Evolutionary conservation across 2,888 invertebrate genomes (phyloP).

Genomic region (Loripinus fragilis): DNA sequence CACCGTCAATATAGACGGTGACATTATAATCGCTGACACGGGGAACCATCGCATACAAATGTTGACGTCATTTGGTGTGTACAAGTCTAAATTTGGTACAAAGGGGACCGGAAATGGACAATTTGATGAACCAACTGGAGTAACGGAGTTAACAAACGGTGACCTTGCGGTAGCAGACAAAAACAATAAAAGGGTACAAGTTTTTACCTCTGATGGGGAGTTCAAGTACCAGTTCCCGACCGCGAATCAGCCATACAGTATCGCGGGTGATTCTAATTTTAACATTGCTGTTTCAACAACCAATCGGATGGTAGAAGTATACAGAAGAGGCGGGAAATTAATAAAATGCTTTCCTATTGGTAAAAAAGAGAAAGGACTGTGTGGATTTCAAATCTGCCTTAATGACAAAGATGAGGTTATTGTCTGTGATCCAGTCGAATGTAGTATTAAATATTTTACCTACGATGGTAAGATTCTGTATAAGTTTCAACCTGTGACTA

Average conservation of each 20-base stretch:
- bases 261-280: constrained; percentile 71
- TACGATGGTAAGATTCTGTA: constrained; percentile 70
- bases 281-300: constrained; percentile 75
- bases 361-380: constrained; percentile 30
- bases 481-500: constrained; percentile 69
- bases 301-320: constrained; percentile 69
- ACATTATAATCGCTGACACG: constrained; percentile 79
- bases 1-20: constrained; percentile 67
- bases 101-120: constrained; percentile 70
- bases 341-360: constrained; percentile 62
- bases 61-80: constrained; percentile 74
- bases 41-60: constrained; percentile 79
- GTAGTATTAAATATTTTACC: constrained; percentile 69
- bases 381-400: constrained; percentile 63
- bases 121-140: constrained; percentile 78
- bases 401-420: constrained; percentile 74
- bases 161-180: constrained; percentile 80
- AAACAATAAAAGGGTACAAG: constrained; percentile 77
- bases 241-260: constrained; percentile 68
- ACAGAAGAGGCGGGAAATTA: constrained; percentile 67
- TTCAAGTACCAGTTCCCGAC: constrained; percentile 72
- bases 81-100: constrained; percentile 70
- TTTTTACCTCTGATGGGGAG: constrained; percentile 66
- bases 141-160: constrained; percentile 76
- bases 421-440: constrained; percentile 72